Evolutionary conservation across 2,888 invertebrate species (phyloP).

Genomic region (Melangyna quadrimaculata): DNA sequence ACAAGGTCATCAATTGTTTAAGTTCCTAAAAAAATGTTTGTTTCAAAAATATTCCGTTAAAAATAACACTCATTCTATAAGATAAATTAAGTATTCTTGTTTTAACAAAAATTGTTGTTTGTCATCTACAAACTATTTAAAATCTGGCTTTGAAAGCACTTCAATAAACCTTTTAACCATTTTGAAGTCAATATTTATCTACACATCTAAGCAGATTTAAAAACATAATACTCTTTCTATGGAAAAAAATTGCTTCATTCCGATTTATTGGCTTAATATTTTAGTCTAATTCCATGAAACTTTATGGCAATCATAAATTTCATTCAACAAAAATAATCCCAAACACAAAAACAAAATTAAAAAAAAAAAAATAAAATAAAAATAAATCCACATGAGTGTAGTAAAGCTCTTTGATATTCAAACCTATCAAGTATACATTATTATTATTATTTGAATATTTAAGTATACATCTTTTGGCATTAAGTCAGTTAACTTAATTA

Average conservation of each 20-base stretch:
- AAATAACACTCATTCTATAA: no score
- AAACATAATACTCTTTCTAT: neutral
- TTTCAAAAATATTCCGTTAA: no score
- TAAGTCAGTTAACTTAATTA: conserved; percentile 67
- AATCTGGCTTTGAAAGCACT: no score
- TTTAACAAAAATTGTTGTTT: no score
- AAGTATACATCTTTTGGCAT: conserved; percentile 47
- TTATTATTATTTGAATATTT: conserved; percentile 59
- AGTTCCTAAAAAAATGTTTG: no score
- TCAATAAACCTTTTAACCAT: no score
- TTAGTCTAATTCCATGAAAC: neutral
- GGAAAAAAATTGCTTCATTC: neutral
- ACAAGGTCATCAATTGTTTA: no score
- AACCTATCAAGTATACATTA: conserved; percentile 20
- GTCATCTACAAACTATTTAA: no score
- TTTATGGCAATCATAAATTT: conserved; percentile 18
- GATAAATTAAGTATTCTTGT: no score
- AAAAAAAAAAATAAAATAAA: neutral
- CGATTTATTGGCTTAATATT: neutral
- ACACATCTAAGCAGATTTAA: neutral
- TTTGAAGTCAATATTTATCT: neutral
- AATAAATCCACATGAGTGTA: neutral
- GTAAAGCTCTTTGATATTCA: neutral
- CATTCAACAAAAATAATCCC: neutral
- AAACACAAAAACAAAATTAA: neutral